A percentile compares a stretch with the other conserved stretches of the same genome.
These are phyloP conservation scores for Drosophila repleta DNA, from an alignment of 1,140 invertebrate genomes.

Conservation along the genomic window DNA sequence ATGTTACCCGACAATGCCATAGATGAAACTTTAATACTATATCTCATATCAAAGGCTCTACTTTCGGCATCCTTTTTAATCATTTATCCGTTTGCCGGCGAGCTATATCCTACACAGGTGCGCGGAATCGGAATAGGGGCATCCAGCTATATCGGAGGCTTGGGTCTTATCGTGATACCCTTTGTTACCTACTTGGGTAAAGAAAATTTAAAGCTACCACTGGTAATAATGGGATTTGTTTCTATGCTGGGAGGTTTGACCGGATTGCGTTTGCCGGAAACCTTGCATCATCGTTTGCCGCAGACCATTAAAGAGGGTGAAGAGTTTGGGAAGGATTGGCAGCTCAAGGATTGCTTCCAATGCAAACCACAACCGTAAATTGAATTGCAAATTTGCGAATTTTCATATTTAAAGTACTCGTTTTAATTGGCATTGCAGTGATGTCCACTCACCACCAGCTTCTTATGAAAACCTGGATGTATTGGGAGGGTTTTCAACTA, in stretches of 20 bases:
- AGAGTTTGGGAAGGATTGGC: slow-evolving; percentile 93
- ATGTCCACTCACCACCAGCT: slow-evolving; percentile 72
- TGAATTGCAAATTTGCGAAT: neutral
- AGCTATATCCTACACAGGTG: slow-evolving; percentile 94
- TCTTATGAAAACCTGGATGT: slow-evolving; percentile 88
- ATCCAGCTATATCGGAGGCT: slow-evolving; percentile 93
- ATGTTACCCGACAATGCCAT: slow-evolving; percentile 90
- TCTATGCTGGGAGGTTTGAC: slow-evolving; percentile 91
- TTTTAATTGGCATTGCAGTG: slow-evolving; percentile 22
- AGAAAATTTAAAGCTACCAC: slow-evolving; percentile 91
- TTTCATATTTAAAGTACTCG: neutral
- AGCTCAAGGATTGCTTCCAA: slow-evolving; percentile 88
- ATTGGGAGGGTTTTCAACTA: slow-evolving; percentile 84
- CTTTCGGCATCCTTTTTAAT: slow-evolving; percentile 96
- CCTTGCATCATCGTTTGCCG: slow-evolving; percentile 90
- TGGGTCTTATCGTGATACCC: slow-evolving; percentile 94
- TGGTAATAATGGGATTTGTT: slow-evolving; percentile 91
- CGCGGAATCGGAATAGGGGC: slow-evolving; percentile 94
- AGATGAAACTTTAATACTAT: slow-evolving; percentile 89
- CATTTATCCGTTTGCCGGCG: slow-evolving; percentile 95
- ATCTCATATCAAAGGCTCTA: slow-evolving; percentile 93
- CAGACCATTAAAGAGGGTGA: slow-evolving; percentile 95
- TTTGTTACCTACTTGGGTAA: slow-evolving; percentile 95
- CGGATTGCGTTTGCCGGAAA: slow-evolving; percentile 92
- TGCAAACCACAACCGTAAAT: slow-evolving; percentile 88